These are phyloP conservation scores for Buphagus erythrorhynchus DNA, from an alignment of 2,797 vertebrate species.

Conservation along the genomic window DNA sequence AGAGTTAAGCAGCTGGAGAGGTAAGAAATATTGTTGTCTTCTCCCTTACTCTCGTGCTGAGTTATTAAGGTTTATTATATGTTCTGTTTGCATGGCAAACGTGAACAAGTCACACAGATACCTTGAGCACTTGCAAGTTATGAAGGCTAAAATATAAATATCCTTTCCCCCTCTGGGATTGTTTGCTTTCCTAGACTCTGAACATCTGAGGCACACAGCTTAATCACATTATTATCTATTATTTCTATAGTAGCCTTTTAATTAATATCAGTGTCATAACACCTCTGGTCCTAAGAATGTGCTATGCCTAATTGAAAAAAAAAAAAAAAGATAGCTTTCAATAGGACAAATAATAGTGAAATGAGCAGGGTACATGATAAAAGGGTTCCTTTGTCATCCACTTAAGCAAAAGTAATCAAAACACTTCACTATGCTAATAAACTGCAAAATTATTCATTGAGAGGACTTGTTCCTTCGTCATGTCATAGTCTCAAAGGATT, in stretches of 20 bases:
- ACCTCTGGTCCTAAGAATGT: not conserved
- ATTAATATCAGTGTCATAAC: not conserved
- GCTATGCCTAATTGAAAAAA: not conserved
- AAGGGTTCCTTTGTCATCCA: conserved; percentile 8
- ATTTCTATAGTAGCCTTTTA: not conserved
- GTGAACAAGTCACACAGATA: not conserved
- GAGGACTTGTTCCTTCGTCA: conserved; percentile 41
- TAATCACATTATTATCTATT: not conserved
- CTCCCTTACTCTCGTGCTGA: not conserved
- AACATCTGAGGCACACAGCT: not conserved
- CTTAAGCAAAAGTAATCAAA: conserved; percentile 49
- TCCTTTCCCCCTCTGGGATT: not conserved
- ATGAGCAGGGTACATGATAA: not conserved
- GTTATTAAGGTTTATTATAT: not conserved
- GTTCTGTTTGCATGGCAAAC: not conserved
- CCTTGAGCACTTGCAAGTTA: not conserved
- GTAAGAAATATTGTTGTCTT: not conserved
- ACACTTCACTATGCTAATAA: conserved; percentile 58
- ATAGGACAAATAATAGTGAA: not conserved
- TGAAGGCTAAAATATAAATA: not conserved
- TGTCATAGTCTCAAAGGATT: conserved; percentile 54
- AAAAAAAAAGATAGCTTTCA: not conserved
- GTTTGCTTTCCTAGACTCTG: not conserved
- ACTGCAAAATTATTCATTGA: conserved; percentile 58
- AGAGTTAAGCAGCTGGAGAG: not conserved